These are phyloP conservation scores for Malachius bipustulatus DNA, from an alignment of 2,888 invertebrate species.

Conservation along the genomic window DNA sequence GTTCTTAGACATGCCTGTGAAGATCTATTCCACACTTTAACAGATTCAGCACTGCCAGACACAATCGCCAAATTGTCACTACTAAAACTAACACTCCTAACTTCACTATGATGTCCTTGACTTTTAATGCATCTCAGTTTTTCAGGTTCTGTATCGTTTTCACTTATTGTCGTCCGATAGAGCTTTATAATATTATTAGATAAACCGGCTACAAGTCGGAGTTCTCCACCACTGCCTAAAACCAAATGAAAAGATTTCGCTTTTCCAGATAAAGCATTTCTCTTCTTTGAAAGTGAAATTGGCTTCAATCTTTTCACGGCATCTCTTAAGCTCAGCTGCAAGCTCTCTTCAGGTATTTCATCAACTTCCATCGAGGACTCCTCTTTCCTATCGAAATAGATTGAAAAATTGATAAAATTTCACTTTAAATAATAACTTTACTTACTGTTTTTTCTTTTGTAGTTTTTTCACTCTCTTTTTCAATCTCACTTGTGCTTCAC, in stretches of 20 bases:
- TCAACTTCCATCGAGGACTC: conserved; percentile 27
- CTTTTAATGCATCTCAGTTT: conserved; percentile 52
- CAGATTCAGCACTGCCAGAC: conserved; percentile 74
- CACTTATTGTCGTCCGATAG: conserved; percentile 45
- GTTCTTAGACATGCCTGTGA: conserved; percentile 50
- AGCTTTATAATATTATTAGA: conserved; percentile 67
- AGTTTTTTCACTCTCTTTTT: conserved; percentile 70
- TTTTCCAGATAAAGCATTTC: too few species aligned
- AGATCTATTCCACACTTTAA: conserved; percentile 91
- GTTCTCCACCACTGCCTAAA: conserved; percentile 57
- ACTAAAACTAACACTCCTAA: conserved; percentile 77
- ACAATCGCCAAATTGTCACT: conserved; percentile 80
- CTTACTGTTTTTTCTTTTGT: conserved; percentile 45
- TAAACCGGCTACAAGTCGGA: conserved; percentile 53
- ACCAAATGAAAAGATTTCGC: conserved; percentile 59
- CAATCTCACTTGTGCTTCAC: conserved; percentile 57
- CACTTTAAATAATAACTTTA: conserved; percentile 15
- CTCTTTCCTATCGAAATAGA: conserved; percentile 20
- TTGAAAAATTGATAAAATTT: conserved; percentile 10
- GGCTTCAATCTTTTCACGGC: conserved; percentile 57
- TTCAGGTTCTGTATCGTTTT: conserved; percentile 42
- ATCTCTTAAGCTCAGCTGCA: conserved; percentile 50
- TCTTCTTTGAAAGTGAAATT: conserved; percentile 50
- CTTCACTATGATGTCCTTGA: conserved; percentile 83
- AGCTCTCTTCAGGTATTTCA: conserved; percentile 15